These are phyloP conservation scores for Neodiprion fabricii DNA, from an alignment of 1,140 invertebrate genomes.

Conservation along the genomic window DNA sequence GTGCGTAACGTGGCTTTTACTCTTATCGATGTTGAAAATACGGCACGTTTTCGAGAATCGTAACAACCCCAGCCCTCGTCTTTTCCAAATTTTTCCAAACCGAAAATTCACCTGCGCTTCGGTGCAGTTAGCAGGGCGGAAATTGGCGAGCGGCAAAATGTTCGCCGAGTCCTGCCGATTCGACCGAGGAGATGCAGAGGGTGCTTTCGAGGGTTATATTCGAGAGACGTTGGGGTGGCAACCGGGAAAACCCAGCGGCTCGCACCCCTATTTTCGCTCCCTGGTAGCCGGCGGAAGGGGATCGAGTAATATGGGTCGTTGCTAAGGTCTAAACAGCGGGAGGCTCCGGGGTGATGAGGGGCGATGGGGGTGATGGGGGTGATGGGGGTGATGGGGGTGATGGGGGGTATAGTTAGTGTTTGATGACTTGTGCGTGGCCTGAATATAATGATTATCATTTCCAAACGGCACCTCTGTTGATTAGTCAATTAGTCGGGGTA, in stretches of 20 bases:
- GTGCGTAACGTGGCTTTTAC: too few relatives aligned
- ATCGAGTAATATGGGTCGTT: constrained; percentile 39
- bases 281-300: neutral
- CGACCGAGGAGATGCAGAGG: neutral
- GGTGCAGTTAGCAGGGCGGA: too few relatives aligned
- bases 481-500: constrained; percentile 11
- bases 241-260: neutral
- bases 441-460: constrained; percentile 37
- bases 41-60: too few relatives aligned
- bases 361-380: too few relatives aligned
- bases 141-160: too few relatives aligned
- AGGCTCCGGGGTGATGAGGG: neutral
- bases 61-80: too few relatives aligned
- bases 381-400: constrained; percentile 4
- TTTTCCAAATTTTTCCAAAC: too few relatives aligned
- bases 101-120: too few relatives aligned
- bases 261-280: neutral
- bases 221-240: neutral
- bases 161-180: neutral
- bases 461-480: constrained; percentile 3
- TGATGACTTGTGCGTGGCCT: constrained; percentile 41
- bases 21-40: too few relatives aligned
- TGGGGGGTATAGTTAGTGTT: constrained; percentile 37
- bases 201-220: neutral
- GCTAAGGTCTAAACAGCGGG: constrained; percentile 15